Conservation (phyloP, 2,113 vertebrate species). For the Hippoglossus stenolepis region DNA sequence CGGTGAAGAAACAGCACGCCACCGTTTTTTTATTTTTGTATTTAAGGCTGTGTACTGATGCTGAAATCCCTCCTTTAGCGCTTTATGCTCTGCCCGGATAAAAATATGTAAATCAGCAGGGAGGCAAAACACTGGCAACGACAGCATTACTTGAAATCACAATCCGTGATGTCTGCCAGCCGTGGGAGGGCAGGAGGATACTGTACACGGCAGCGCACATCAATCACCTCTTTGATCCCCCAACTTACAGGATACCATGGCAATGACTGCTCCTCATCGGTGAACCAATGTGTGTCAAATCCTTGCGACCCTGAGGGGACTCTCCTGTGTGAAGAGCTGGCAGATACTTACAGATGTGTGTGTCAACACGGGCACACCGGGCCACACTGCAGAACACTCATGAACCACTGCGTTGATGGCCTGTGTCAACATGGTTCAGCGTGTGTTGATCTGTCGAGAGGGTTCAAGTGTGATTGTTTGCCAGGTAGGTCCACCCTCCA, state of each 20-base stretch:
- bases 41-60: constrained; percentile 6
- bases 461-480: constrained; percentile 78
- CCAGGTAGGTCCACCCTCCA: constrained; percentile 70
- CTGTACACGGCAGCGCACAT: constrained; percentile 54
- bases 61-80: constrained; percentile 28
- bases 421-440: constrained; percentile 81
- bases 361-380: constrained; percentile 79
- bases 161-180: constrained; percentile 40
- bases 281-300: constrained; percentile 76
- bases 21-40: background rate
- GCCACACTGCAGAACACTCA: constrained; percentile 72
- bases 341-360: constrained; percentile 77
- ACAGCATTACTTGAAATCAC: constrained; percentile 50
- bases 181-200: constrained; percentile 33
- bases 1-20: background rate
- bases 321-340: constrained; percentile 72
- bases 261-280: constrained; percentile 72
- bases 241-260: constrained; percentile 72
- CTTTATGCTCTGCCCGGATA: constrained; percentile 17
- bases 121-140: constrained; percentile 41
- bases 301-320: constrained; percentile 75
- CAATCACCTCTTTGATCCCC: constrained; percentile 73
- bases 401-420: constrained; percentile 76
- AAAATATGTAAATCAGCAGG: constrained; percentile 42
- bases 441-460: constrained; percentile 70